Evolutionary conservation across 2,888 invertebrate genomes (phyloP), one percentile per base, ranked within the genome.

Genomic region (Galeopsomyia nigrocyanea): DNA sequence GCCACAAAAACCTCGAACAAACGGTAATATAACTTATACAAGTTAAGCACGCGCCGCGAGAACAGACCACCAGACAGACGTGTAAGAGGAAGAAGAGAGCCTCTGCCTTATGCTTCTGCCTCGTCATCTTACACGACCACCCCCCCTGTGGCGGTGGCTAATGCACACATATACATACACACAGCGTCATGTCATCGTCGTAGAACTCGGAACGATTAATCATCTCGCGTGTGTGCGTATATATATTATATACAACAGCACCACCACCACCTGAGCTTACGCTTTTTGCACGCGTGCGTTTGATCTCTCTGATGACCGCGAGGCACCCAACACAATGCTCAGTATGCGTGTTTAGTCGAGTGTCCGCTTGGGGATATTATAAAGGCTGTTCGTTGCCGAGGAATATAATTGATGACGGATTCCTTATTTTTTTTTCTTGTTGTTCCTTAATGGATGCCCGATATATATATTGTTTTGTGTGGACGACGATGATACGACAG

Each of bases 151-250:
- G 39, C 39, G 39, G 39, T 26, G 39, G 39, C 39, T 39, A 39
- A 10, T 39, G 10, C 39, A 39, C 10, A 39, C 26, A 26, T 5
- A 5, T 26, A 39, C 26, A 26, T 5, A 5, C 5, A 26, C 13
- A 39, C 39, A 39, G 10, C 39, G 13, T 39, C 39, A 10, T 10
- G 39, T 39, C 39, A 17, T 53, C 64, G 46, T n/a, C 31, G 31
- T n/a, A 14, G 50, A 5, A 39, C 53, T 14, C 17, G 21, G 2
- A 63, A 65, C 75, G 77, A 77, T 77, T 77, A 78, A 78, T 78
- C 77, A 78, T 72, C 63, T 51, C 53, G 60, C 55, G 66, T 16
- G 22, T 3, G 61, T 9, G 46, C 19, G 16, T 14, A 39, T 5
- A 39, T 31, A 19, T 13, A 47, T 56, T 17, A 17, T 17, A 26